Evolutionary conservation across 2,888 invertebrate species (phyloP).

Genomic region (Seira sanloemensis): DNA sequence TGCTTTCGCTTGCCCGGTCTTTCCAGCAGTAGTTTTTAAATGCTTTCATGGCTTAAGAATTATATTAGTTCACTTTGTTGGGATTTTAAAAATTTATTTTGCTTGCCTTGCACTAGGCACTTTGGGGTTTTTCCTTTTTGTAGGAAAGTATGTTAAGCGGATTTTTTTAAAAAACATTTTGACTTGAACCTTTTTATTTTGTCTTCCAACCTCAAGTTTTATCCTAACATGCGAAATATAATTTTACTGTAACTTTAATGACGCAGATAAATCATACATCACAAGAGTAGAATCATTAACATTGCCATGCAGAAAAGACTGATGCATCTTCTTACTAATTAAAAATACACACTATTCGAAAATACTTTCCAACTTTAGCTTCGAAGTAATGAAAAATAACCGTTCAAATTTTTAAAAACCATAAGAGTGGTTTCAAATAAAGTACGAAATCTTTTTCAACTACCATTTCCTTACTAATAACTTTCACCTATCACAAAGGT

Average conservation of each 20-base stretch:
- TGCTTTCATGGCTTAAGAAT: neutral
- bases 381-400: too few species aligned
- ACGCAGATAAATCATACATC: neutral
- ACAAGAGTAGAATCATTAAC: constrained; percentile 7
- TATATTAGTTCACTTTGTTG: neutral
- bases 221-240: neutral
- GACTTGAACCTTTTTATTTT: neutral
- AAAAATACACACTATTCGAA: neutral
- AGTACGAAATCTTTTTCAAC: neutral
- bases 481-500: neutral
- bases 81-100: neutral
- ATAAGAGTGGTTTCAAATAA: neutral
- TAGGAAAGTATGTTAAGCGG: neutral
- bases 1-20: neutral
- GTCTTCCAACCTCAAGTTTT: neutral
- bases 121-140: neutral
- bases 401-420: too few species aligned
- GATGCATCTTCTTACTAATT: constrained; percentile 48
- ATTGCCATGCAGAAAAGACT: constrained; percentile 57
- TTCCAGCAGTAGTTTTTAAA: neutral
- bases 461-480: neutral
- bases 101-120: neutral
- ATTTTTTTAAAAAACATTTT: neutral
- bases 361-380: too few species aligned
- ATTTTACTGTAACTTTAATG: neutral